phyloP scores from a whole-genome alignment of 2,113 vertebrate species.

The Raja brachyura region DNA sequence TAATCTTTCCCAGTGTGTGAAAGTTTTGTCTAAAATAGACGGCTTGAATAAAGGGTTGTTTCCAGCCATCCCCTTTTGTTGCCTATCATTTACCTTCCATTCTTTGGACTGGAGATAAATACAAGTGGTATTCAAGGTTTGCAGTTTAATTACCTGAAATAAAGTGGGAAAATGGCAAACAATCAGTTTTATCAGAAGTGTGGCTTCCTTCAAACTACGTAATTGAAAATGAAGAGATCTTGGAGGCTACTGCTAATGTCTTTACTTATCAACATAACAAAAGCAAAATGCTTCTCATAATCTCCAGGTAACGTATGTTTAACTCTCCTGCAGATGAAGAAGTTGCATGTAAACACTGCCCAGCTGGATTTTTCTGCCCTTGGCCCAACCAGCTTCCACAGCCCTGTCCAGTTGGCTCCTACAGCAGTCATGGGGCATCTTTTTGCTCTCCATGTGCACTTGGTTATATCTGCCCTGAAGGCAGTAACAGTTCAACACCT shows the following conservation, averaged over 20 bases:
- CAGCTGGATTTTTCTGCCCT: neutral
- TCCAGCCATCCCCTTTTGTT: neutral
- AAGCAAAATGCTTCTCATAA: neutral
- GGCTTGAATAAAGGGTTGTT: no score
- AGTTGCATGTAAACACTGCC: constrained; percentile 14
- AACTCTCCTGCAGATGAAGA: neutral
- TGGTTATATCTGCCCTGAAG: constrained; percentile 25
- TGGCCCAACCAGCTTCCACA: neutral
- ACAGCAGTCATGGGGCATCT: neutral
- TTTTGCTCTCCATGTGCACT: neutral
- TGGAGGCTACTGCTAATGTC: neutral
- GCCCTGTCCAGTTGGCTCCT: neutral
- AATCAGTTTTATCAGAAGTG: neutral
- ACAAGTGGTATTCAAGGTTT: neutral
- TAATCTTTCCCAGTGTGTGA: no score
- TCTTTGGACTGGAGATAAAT: neutral
- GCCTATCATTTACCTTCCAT: neutral
- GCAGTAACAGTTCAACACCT: constrained; percentile 18
- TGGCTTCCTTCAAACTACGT: neutral
- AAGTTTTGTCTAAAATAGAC: no score
- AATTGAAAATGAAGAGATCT: neutral
- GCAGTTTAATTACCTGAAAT: neutral
- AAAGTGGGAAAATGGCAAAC: neutral
- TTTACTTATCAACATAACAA: neutral
- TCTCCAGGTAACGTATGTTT: neutral